phyloP scores from a whole-genome alignment of 1,140 invertebrate species.

The Drosophila tropicalis region DNA sequence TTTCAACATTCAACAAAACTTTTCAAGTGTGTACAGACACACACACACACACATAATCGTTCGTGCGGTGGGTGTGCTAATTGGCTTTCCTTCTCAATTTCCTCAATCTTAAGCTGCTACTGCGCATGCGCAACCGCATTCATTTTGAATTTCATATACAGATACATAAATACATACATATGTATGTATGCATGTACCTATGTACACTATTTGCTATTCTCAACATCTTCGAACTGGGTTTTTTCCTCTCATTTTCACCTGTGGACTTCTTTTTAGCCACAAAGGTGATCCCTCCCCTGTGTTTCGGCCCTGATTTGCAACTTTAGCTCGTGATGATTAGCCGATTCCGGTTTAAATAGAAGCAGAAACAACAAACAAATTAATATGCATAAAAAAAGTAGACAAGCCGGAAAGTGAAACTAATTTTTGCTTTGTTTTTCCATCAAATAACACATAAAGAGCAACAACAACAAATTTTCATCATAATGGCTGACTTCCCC shows the following conservation, averaged over 20 bases:
- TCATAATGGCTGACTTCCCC: conserved; percentile 7
- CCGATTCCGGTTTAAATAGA: conserved; percentile 64
- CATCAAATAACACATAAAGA: neutral
- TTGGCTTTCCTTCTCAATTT: conserved; percentile 35
- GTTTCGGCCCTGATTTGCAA: conserved; percentile 11
- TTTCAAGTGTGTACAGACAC: neutral
- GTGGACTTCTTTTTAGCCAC: conserved; percentile 31
- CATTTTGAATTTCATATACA: conserved; percentile 2
- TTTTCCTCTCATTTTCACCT: conserved; percentile 64
- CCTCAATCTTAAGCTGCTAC: conserved; percentile 33
- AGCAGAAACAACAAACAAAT: conserved; percentile 32
- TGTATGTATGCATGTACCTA: neutral
- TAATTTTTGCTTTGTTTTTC: conserved; percentile 23
- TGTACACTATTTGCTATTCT: conserved; percentile 31
- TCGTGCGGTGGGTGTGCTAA: conserved; percentile 39
- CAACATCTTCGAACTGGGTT: conserved; percentile 43
- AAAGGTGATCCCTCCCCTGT: too few species aligned
- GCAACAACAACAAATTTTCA: neutral
- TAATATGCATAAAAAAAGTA: conserved; percentile 38
- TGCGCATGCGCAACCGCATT: conserved; percentile 55
- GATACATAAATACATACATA: too few species aligned
- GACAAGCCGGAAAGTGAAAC: conserved; percentile 57
- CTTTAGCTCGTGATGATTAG: conserved; percentile 54
- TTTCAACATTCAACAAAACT: neutral
- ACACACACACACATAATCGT: neutral